These are phyloP conservation scores for human DNA, from an alignment of 2,113 vertebrate genomes.

Conservation along the genomic window DNA sequence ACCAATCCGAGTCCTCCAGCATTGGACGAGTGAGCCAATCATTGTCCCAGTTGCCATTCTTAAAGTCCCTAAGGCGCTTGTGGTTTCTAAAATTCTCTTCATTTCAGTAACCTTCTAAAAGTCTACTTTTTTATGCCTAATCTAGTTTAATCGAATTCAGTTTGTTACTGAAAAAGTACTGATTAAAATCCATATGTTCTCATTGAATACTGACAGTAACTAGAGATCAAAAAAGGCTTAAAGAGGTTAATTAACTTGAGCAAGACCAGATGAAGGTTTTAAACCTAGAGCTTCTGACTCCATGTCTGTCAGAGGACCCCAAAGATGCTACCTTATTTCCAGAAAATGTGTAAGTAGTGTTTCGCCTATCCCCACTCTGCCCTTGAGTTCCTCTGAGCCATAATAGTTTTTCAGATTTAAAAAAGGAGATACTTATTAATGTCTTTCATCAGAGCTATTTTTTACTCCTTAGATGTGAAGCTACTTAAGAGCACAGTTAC, in stretches of 20 bases:
- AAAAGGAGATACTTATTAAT: background rate
- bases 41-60: background rate
- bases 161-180: background rate
- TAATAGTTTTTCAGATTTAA: background rate
- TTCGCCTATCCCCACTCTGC: background rate
- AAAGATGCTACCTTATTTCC: background rate
- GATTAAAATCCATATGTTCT: background rate
- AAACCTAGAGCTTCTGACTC: background rate
- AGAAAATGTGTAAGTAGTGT: background rate
- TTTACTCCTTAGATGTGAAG: background rate
- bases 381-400: background rate
- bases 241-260: background rate
- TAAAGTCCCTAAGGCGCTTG: background rate
- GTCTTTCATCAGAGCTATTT: background rate
- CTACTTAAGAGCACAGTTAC: background rate
- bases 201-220: background rate
- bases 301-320: background rate
- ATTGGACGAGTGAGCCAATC: background rate
- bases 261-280: background rate
- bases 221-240: background rate
- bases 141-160: background rate
- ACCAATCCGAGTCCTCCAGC: background rate
- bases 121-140: background rate
- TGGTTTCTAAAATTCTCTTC: background rate
- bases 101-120: background rate